A percentile compares a stretch with the other conserved stretches of the same genome.
phyloP scores from a whole-genome alignment of 2,888 invertebrate genomes.

The Flabesymbios commensalis region DNA sequence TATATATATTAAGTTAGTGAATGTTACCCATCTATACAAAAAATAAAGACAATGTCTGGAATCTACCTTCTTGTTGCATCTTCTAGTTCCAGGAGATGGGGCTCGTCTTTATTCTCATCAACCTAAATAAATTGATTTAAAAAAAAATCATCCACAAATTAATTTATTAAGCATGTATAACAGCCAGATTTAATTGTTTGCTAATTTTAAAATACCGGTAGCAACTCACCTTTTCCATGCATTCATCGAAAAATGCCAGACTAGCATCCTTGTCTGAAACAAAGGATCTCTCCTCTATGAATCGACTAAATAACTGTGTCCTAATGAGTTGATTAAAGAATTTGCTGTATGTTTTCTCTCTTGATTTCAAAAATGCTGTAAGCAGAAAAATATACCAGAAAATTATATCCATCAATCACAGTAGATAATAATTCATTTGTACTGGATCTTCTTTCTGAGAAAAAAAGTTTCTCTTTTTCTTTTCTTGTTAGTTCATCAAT shows the following conservation, averaged over 20 bases:
- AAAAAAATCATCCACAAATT: neutral
- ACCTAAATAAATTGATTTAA: neutral
- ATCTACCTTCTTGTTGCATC: slow-evolving; percentile 60
- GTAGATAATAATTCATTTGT: too few species aligned
- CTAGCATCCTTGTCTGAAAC: slow-evolving; percentile 97
- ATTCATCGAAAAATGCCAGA: slow-evolving; percentile 95
- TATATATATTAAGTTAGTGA: too few species aligned
- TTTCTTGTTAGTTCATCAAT: too few species aligned
- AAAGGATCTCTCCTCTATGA: slow-evolving; percentile 98
- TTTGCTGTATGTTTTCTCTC: slow-evolving; percentile 64
- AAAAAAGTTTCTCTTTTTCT: too few species aligned
- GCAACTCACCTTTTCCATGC: slow-evolving; percentile 70
- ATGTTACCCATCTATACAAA: too few species aligned
- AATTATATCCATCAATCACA: too few species aligned
- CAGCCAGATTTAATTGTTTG: too few species aligned
- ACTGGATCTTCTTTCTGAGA: too few species aligned
- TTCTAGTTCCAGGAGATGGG: slow-evolving; percentile 80
- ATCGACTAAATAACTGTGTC: slow-evolving; percentile 97
- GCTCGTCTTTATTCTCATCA: slow-evolving; percentile 42
- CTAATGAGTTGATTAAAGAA: slow-evolving; percentile 88
- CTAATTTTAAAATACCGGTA: too few species aligned
- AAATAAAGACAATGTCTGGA: slow-evolving; percentile 1
- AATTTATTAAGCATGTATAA: neutral
- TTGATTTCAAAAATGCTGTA: slow-evolving; percentile 57
- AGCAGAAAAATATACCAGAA: slow-evolving; percentile 3